Percentiles rank a stretch among this genome's conserved stretches.
These are phyloP conservation scores for Sipha maydis DNA, from an alignment of 2,888 invertebrate species.

Conservation along the genomic window DNA sequence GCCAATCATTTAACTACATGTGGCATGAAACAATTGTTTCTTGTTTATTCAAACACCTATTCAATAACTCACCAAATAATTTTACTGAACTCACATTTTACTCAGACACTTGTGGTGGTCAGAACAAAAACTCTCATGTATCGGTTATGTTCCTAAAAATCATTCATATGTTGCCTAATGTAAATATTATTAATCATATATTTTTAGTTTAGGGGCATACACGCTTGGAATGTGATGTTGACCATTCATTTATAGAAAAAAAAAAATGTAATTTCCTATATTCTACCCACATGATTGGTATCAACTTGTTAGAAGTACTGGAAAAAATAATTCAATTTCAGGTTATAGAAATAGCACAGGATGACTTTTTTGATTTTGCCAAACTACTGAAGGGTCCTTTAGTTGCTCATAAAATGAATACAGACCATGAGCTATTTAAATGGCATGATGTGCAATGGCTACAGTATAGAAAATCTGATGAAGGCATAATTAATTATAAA, in stretches of 20 bases:
- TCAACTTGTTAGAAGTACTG: constrained; percentile 16
- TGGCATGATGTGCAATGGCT: constrained; percentile 9
- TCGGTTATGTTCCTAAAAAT: background rate
- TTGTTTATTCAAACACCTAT: constrained; percentile 63
- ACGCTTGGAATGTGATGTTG: constrained; percentile 5
- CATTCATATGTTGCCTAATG: background rate
- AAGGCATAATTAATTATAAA: constrained; percentile 11
- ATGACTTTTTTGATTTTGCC: constrained; percentile 12
- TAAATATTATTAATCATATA: constrained; percentile 10
- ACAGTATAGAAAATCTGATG: constrained; percentile 14
- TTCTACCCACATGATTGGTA: constrained; percentile 17
- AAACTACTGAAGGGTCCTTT: background rate
- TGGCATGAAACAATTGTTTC: constrained; percentile 65
- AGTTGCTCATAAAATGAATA: constrained; percentile 2
- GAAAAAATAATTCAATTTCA: constrained; percentile 20
- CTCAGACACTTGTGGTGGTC: constrained; percentile 39
- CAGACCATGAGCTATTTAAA: constrained; percentile 13
- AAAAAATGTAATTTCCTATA: constrained; percentile 9
- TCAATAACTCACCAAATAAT: background rate
- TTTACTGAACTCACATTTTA: constrained; percentile 59
- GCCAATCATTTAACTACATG: constrained; percentile 62
- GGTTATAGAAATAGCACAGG: constrained; percentile 5
- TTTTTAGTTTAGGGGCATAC: constrained; percentile 19
- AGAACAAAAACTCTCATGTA: constrained; percentile 64
- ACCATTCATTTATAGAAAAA: constrained; percentile 8